phyloP scores from a whole-genome alignment of 2,888 invertebrate genomes.

The Agrochola circellaris region DNA sequence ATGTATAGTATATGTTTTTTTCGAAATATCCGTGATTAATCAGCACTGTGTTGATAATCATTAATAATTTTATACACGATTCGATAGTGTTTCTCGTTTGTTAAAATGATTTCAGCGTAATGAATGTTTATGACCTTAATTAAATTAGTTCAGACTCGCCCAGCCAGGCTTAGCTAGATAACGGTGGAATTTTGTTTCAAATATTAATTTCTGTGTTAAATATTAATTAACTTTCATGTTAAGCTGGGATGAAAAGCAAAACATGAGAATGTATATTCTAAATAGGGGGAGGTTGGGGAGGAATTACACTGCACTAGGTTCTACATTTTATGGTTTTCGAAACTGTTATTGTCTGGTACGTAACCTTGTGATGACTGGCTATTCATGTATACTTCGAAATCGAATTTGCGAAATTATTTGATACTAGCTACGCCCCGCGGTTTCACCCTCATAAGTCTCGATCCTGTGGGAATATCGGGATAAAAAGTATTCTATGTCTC shows the following conservation, averaged over 20 bases:
- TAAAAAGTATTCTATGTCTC: no score
- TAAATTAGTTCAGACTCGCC: slow-evolving; percentile 27
- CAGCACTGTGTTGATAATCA: slow-evolving; percentile 13
- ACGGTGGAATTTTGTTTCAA: slow-evolving; percentile 8
- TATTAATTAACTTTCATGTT: slow-evolving; percentile 31
- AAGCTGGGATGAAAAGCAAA: neutral
- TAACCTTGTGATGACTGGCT: neutral
- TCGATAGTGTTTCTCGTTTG: slow-evolving; percentile 31
- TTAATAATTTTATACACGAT: neutral
- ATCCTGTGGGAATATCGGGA: no score
- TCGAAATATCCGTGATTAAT: neutral
- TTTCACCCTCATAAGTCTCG: no score
- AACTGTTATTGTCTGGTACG: neutral
- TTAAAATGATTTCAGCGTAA: slow-evolving; percentile 37
- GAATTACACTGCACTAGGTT: neutral
- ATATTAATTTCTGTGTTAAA: slow-evolving; percentile 27
- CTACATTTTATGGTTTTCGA: neutral
- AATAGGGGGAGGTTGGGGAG: neutral
- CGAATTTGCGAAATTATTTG: neutral
- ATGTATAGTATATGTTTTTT: neutral
- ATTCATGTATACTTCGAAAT: no score
- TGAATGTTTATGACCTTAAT: slow-evolving; percentile 45
- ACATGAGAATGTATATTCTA: neutral
- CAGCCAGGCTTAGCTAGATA: slow-evolving; percentile 33
- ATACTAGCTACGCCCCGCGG: no score